Base-by-base conservation (phyloP, 2,113 vertebrate genomes). In the Seriola rivoliana region DNA sequence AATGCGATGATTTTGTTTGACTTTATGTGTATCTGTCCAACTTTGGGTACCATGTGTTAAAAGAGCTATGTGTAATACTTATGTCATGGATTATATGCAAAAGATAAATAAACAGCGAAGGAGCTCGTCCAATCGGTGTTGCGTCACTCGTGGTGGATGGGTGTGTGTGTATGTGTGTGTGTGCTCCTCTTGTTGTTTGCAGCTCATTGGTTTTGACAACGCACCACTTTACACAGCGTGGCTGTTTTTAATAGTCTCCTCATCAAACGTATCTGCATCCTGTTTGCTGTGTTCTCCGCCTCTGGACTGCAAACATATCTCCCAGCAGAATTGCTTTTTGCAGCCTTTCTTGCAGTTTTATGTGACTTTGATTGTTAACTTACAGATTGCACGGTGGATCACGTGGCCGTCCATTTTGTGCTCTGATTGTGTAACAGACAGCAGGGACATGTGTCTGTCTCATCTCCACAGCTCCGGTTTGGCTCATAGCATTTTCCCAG, bases 231-330 rank as follows among this genome's bases (percentile, higher is more conserved):
- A 5, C 88, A 75, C 90, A 88, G 89, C 82, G 32, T 58, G 84
- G 55, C 4, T 32, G 34, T 23, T 88, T 91, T 86, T 79, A 91
- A 90, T 88, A 65, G 78, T 40, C 68, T 84, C 68, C 16, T 75
- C 74, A 82, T 85, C 85, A 85, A 79, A 91, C 16, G 1, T 25
- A 75, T 79, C 63, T 44, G 73, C 72, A 62, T 76, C 59, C 69
- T 1, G 59, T 59, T 59, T 54, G 48, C 38, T 54, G 38, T 54
- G 58, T n/a, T 50, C 36, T 25, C 44, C 16, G n/a, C 70, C 67
- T 79, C 64, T n/a, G 16, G 42, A 48, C 79, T 1, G 48, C 69
- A 66, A 65, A 73, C 52, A 73, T 5, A 86, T 52, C 25, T 71
- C 71, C 74, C 7, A 0, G 5, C 23, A 38, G 64, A 71, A 58